Evolutionary conservation across 2,888 invertebrate genomes (phyloP).

Genomic region (Diabrotica balteata): DNA sequence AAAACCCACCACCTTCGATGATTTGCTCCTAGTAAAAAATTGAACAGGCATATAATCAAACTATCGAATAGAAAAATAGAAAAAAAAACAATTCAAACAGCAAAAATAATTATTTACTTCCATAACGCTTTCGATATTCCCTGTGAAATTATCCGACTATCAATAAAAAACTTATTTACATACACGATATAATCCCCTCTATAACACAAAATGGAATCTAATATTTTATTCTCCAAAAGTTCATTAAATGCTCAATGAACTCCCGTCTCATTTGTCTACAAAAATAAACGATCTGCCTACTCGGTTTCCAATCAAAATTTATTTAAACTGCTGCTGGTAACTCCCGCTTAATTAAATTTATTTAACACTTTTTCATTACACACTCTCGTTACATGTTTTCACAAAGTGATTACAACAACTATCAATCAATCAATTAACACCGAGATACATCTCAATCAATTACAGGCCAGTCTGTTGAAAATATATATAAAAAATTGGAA

Average conservation of each 20-base stretch:
- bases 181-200: no score
- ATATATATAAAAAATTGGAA: not conserved
- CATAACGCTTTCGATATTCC: no score
- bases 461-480: not conserved
- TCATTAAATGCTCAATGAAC: not conserved
- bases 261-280: not conserved
- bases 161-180: no score
- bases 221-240: not conserved
- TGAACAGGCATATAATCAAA: no score
- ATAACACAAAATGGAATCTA: not conserved
- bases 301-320: not conserved
- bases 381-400: constrained; percentile 6
- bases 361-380: not conserved
- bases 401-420: constrained; percentile 6
- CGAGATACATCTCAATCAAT: not conserved
- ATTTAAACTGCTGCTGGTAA: not conserved
- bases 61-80: no score
- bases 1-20: no score
- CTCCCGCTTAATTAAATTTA: not conserved
- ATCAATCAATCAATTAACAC: constrained; percentile 12
- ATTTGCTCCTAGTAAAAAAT: no score
- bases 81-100: no score
- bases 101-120: no score
- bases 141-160: no score
- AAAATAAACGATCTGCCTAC: not conserved